Conservation (phyloP, 2,113 vertebrate genomes). For the Hippocampus zosterae region DNA sequence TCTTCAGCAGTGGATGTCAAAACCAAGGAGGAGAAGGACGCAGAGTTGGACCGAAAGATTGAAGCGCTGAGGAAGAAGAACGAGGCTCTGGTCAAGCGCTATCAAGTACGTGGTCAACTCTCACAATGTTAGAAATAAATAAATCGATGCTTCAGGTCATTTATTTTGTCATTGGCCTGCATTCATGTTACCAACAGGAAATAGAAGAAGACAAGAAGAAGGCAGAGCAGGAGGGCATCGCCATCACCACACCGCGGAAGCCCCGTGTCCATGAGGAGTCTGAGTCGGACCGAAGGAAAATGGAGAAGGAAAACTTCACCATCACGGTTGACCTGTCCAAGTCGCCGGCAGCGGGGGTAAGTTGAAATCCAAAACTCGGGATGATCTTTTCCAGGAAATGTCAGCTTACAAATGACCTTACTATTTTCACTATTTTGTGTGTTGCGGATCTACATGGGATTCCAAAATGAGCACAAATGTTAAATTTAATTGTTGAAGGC, state of each 20-base stretch:
- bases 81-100: constrained; percentile 82
- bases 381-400: not conserved
- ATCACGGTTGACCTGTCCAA: constrained; percentile 71
- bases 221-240: constrained; percentile 85
- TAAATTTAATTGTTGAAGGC: no score
- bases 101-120: constrained; percentile 69
- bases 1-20: constrained; percentile 79
- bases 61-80: constrained; percentile 90
- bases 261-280: constrained; percentile 60
- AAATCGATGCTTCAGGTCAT: not conserved
- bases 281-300: constrained; percentile 59
- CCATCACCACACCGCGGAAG: constrained; percentile 77
- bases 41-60: constrained; percentile 83
- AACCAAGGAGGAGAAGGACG: constrained; percentile 90
- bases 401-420: no score
- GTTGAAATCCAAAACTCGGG: not conserved
- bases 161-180: not conserved
- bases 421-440: no score
- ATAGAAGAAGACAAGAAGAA: constrained; percentile 88
- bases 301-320: constrained; percentile 76
- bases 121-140: not conserved
- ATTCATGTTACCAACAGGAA: constrained; percentile 70
- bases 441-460: no score
- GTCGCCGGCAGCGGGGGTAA: constrained; percentile 49
- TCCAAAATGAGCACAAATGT: no score